Conservation (phyloP, 2,888 invertebrate genomes). For the Lasius platythorax region DNA sequence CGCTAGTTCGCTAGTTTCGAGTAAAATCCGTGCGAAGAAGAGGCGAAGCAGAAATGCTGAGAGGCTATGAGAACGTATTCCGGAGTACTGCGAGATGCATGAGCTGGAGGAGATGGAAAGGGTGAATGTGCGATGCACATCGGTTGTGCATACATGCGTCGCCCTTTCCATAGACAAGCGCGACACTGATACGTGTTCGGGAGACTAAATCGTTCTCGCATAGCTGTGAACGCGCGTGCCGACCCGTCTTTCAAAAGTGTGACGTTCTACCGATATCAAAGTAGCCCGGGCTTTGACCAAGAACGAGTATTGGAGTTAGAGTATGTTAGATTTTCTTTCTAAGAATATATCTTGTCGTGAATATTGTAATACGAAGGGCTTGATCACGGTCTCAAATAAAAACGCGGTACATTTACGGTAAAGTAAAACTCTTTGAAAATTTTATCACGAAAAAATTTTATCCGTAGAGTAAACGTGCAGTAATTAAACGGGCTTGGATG, state of each 20-base stretch:
- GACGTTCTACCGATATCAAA: slow-evolving; percentile 65
- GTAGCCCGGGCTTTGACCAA: slow-evolving; percentile 5
- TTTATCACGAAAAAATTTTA: slow-evolving; percentile 6
- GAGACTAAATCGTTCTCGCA: slow-evolving; percentile 60
- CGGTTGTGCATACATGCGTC: slow-evolving; percentile 61
- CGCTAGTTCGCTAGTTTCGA: slow-evolving; percentile 47
- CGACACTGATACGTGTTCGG: slow-evolving; percentile 64
- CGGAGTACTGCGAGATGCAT: slow-evolving; percentile 29
- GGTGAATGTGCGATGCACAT: slow-evolving; percentile 62
- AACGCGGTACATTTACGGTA: not conserved
- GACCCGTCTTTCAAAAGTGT: slow-evolving; percentile 54
- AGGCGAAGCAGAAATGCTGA: not conserved
- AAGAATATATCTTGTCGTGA: not conserved
- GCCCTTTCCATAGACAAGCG: slow-evolving; percentile 57
- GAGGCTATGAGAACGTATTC: not conserved
- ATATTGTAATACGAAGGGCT: no score
- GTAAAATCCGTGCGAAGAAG: slow-evolving; percentile 53
- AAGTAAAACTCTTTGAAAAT: not conserved
- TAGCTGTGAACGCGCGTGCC: slow-evolving; percentile 35
- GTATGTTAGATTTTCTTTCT: slow-evolving; percentile 4
- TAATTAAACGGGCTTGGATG: not conserved
- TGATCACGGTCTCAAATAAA: not conserved
- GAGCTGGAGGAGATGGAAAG: slow-evolving; percentile 13
- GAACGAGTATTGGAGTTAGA: not conserved
- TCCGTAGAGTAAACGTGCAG: not conserved